Base-by-base conservation (phyloP, 2,113 vertebrate species). In the Glareola pratincola region DNA sequence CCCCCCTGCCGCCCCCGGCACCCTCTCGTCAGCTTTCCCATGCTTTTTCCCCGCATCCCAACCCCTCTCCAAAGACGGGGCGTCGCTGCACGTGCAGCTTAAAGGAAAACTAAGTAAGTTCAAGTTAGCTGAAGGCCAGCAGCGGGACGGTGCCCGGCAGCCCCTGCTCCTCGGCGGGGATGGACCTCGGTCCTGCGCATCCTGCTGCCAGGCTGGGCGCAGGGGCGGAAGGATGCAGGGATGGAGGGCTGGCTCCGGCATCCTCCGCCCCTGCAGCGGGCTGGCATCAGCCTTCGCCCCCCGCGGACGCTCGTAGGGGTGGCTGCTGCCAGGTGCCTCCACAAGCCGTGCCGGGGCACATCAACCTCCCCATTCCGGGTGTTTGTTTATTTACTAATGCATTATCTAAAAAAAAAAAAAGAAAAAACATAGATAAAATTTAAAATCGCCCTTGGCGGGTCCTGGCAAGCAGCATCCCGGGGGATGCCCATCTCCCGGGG, bases 41-140 rank as follows among this genome's bases (percentile, higher is more conserved):
- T 12, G n/a, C 39, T 81, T 45, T 76, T 14, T 36, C 34, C 62
- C 51, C 14, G 0, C 37, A 32, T 67, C 56, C 23, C 51, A 12
- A 45, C 53, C 17, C 54, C 53, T 71, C 69, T n/a, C 9, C 54
- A 22, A 12, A 64, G 34, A 8, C 1, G 10, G 27, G 64, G 10
- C 24, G 1, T 3, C 0, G 18, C 78, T 20, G 54, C n/a, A 17
- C 10, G 1, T 5, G 69, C 16, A 16, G 43, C 59, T 69, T 56
- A 9, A 30, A 26, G 26, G 15, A 32, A 43, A 22, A 26, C 30
- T 12, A 22, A 37, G 13, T 17, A 45, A 13, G 11, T 3, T 8
- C 5, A 8, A 12, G 14, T 36, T 0, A 0, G 14, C 4, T 4
- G 43, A 14, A 13, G 2, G 11, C 14, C 0, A 0, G 6, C 66